Conservation (phyloP, 2,113 vertebrate species). For the Fregata magnificens region DNA sequence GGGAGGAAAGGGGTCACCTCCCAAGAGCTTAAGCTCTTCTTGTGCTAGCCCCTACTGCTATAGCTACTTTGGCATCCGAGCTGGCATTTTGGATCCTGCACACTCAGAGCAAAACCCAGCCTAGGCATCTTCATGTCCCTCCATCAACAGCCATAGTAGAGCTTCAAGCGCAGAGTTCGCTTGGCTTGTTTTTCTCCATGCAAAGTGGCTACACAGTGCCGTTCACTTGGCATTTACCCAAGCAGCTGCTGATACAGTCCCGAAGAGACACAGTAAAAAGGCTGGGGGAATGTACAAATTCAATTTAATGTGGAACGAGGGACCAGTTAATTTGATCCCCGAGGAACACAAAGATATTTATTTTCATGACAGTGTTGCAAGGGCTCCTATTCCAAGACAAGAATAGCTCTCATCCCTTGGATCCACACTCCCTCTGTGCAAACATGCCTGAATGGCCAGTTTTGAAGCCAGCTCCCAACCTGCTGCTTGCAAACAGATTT, state of each 20-base stretch:
- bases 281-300: background rate
- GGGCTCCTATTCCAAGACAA: background rate
- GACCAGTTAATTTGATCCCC: background rate
- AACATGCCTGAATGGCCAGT: background rate
- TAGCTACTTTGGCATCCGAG: background rate
- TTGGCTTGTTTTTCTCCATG: background rate
- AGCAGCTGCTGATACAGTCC: constrained; percentile 45
- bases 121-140: background rate
- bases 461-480: background rate
- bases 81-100: background rate
- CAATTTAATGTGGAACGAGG: background rate
- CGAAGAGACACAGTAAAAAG: constrained; percentile 3
- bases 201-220: background rate
- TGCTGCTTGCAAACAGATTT: background rate
- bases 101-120: background rate
- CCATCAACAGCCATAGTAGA: background rate
- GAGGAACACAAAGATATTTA: background rate
- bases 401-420: background rate
- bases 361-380: background rate
- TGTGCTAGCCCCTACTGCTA: background rate
- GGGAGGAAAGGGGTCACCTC: background rate
- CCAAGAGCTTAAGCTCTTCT: background rate
- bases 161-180: background rate
- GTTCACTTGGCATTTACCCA: background rate
- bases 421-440: background rate